These are phyloP conservation scores for Venustaconcha ellipsiformis DNA, from an alignment of 1,140 invertebrate genomes.

Conservation along the genomic window DNA sequence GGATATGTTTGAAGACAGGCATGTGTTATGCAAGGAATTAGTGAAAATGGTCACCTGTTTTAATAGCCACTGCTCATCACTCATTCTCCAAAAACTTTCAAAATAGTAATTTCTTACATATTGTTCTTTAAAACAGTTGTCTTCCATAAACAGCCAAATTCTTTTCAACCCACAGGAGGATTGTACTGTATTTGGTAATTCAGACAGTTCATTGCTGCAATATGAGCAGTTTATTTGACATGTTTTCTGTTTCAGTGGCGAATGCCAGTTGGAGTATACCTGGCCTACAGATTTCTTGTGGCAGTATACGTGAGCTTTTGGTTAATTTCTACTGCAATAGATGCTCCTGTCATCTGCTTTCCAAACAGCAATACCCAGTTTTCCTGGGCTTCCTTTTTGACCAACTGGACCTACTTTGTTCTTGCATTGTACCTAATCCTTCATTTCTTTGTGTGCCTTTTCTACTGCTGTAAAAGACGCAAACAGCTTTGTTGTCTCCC, in stretches of 20 bases:
- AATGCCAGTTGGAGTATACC: constrained; percentile 24
- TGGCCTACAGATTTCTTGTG: constrained; percentile 36
- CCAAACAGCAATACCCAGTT: not conserved
- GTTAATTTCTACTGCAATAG: constrained; percentile 12
- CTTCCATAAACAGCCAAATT: no score
- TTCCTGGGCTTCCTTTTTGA: constrained; percentile 45
- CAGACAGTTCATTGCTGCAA: no score
- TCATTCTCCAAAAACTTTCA: no score
- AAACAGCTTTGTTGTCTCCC: not conserved
- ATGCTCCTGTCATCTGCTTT: not conserved
- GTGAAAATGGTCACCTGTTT: no score
- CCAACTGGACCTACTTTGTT: constrained; percentile 56
- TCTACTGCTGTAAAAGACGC: constrained; percentile 11
- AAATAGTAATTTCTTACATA: no score
- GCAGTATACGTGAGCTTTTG: constrained; percentile 23
- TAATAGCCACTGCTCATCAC: no score
- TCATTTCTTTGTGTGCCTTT: constrained; percentile 35
- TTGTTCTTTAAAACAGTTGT: no score
- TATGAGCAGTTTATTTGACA: not conserved
- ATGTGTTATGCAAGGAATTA: no score
- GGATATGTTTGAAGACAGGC: no score
- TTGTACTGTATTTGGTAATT: no score
- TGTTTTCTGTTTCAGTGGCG: constrained; percentile 37
- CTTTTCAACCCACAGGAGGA: no score
- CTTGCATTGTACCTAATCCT: constrained; percentile 45